phyloP scores from a whole-genome alignment of 1,140 invertebrate species.

The Archegozetes longisetosus region DNA sequence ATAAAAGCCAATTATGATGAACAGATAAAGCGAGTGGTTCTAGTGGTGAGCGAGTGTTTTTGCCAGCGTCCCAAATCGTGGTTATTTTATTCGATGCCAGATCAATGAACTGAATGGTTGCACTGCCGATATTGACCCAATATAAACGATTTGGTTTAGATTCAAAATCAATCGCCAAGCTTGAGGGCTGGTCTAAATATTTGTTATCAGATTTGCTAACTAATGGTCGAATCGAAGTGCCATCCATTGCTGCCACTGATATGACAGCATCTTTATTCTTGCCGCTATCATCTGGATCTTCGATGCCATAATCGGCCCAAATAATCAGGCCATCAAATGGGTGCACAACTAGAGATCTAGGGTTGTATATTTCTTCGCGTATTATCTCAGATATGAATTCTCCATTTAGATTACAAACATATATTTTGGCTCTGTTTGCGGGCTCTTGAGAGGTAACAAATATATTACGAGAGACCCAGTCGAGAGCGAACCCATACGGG shows the following conservation, averaged over 20 bases:
- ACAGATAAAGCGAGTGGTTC: slow-evolving; percentile 40
- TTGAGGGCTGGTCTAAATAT: slow-evolving; percentile 26
- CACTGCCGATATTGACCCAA: slow-evolving; percentile 36
- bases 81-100: slow-evolving; percentile 32
- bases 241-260: slow-evolving; percentile 48
- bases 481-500: slow-evolving; percentile 42
- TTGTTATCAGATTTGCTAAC: slow-evolving; percentile 26
- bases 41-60: slow-evolving; percentile 19
- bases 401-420: slow-evolving; percentile 50
- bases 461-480: slow-evolving; percentile 59
- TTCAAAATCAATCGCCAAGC: slow-evolving; percentile 42
- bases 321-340: slow-evolving; percentile 37
- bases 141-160: slow-evolving; percentile 40
- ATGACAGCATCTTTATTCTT: slow-evolving; percentile 31
- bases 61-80: slow-evolving; percentile 27
- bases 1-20: slow-evolving; percentile 39
- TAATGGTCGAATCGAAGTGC: slow-evolving; percentile 33
- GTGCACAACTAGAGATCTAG: slow-evolving; percentile 44
- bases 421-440: slow-evolving; percentile 34
- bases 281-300: slow-evolving; percentile 24
- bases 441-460: slow-evolving; percentile 42
- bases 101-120: slow-evolving; percentile 44
- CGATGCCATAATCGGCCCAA: slow-evolving; percentile 36
- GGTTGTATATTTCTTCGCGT: slow-evolving; percentile 25
- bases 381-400: slow-evolving; percentile 43